Evolutionary conservation across 2,113 vertebrate species (phyloP).

Genomic region (Melanocharis versteri): DNA sequence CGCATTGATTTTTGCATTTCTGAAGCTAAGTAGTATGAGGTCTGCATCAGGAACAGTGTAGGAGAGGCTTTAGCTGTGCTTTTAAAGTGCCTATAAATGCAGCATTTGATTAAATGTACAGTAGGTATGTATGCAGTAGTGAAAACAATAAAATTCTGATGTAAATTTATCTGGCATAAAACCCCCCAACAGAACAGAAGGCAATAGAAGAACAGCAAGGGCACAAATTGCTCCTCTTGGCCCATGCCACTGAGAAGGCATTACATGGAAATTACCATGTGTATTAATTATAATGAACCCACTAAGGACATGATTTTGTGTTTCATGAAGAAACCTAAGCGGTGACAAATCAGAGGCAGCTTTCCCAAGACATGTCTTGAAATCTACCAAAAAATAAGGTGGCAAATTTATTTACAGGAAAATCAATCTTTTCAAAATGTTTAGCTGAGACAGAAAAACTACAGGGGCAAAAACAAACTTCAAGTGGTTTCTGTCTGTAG

Average conservation of each 20-base stretch:
- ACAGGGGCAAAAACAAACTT: not conserved
- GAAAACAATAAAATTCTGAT: not conserved
- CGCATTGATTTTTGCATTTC: not conserved
- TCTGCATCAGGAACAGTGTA: not conserved
- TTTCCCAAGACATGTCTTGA: not conserved
- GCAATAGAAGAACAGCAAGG: not conserved
- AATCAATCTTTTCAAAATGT: not conserved
- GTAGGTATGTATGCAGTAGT: not conserved
- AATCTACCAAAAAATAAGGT: not conserved
- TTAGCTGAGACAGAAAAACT: not conserved
- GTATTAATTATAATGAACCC: not conserved
- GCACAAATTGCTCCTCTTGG: not conserved
- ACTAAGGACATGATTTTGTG: not conserved
- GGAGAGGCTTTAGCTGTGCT: not conserved
- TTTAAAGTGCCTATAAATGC: not conserved
- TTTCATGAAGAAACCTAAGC: not conserved
- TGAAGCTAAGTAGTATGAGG: not conserved
- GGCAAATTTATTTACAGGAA: not conserved
- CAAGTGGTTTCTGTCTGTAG: not conserved
- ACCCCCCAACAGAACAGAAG: not conserved
- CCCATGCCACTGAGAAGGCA: not conserved
- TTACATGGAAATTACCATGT: not conserved
- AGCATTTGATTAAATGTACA: not conserved
- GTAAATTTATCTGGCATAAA: not conserved
- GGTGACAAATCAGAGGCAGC: not conserved